Percentiles rank a stretch among this genome's conserved stretches.
Conservation (phyloP, 2,113 vertebrate genomes). For the Pachyramphus minor region DNA sequence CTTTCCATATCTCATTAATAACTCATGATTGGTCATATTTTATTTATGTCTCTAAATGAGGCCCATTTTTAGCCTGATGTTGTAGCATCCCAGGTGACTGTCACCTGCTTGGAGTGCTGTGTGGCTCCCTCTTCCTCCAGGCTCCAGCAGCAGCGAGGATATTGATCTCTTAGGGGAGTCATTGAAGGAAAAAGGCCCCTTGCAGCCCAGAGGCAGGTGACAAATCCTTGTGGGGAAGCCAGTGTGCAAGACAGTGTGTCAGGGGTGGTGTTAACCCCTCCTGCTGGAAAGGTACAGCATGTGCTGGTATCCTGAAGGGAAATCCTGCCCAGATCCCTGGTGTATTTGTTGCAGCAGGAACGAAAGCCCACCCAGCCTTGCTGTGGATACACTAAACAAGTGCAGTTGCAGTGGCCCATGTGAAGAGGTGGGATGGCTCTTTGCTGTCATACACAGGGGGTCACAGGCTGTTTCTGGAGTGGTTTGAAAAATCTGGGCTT, state of each 20-base stretch:
- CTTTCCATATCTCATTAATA: neutral
- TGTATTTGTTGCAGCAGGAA: neutral
- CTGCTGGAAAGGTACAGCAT: neutral
- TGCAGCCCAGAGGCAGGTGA: neutral
- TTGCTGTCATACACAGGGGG: neutral
- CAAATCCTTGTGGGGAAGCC: neutral
- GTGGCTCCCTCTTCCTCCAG: neutral
- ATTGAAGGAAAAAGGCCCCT: neutral
- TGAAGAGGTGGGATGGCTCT: rapidly evolving
- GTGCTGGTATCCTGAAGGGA: neutral
- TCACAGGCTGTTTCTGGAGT: neutral
- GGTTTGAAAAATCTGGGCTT: neutral
- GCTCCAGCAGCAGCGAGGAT: neutral
- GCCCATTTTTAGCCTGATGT: neutral
- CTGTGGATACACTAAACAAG: neutral
- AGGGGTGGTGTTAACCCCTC: neutral
- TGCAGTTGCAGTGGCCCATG: rapidly evolving
- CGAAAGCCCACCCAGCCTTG: neutral
- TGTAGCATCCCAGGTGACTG: neutral
- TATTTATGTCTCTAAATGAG: slow-evolving; percentile 46
- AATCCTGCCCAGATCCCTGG: neutral
- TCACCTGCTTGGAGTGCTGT: neutral
- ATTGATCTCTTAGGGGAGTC: neutral
- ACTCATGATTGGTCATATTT: neutral
- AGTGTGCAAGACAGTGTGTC: rapidly evolving